phyloP scores from a whole-genome alignment of 1,140 invertebrate species.

The Cyclina sinensis region DNA sequence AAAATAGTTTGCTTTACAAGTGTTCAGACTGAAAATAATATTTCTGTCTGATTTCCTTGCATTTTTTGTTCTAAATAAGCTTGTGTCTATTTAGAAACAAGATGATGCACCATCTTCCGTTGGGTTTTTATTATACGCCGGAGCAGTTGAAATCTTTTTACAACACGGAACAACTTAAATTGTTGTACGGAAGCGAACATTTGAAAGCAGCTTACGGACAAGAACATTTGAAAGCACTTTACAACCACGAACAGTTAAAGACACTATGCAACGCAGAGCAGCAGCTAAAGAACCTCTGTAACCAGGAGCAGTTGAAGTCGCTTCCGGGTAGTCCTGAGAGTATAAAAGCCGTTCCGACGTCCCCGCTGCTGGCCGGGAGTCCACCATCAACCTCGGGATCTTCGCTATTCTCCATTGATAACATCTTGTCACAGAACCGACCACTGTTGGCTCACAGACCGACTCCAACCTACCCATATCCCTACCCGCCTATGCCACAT shows the following conservation, averaged over 20 bases:
- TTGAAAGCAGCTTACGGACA: constrained; percentile 56
- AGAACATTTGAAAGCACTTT: constrained; percentile 60
- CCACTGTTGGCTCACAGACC: constrained; percentile 65
- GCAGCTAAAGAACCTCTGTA: constrained; percentile 46
- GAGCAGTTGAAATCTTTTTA: constrained; percentile 64
- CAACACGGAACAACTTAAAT: constrained; percentile 62
- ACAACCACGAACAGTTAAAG: constrained; percentile 64
- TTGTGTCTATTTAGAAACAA: background rate
- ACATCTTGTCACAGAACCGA: constrained; percentile 62
- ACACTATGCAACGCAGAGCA: constrained; percentile 53
- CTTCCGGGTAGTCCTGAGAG: constrained; percentile 34
- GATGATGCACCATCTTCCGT: constrained; percentile 66
- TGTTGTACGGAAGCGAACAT: constrained; percentile 62
- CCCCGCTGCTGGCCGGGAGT: constrained; percentile 47
- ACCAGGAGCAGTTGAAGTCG: constrained; percentile 50
- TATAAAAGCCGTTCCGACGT: constrained; percentile 52
- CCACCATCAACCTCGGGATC: constrained; percentile 44
- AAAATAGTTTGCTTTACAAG: constrained; percentile 25
- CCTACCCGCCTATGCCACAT: constrained; percentile 50
- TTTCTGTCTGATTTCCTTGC: too few relatives aligned
- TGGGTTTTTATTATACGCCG: constrained; percentile 62
- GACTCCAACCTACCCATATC: constrained; percentile 64
- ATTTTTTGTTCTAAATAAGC: constrained; percentile 2
- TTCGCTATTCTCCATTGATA: constrained; percentile 65
- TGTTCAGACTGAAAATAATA: too few relatives aligned